These are phyloP conservation scores for Apamea monoglypha DNA, from an alignment of 2,888 invertebrate genomes.

Conservation along the genomic window DNA sequence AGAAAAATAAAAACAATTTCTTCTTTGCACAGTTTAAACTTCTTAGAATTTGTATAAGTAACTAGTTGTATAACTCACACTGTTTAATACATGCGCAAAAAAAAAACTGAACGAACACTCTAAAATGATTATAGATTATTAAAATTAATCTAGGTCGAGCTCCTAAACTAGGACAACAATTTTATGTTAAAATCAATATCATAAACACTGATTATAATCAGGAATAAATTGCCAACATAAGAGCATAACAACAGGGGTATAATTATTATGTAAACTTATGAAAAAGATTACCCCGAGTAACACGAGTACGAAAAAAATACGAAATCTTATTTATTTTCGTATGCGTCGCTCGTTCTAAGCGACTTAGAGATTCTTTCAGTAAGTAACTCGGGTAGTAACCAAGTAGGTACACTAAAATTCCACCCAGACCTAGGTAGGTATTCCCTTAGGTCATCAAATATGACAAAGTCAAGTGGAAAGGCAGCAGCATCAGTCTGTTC, in stretches of 20 bases:
- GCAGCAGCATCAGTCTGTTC: too few relatives aligned
- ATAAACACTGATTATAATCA: constrained; percentile 32
- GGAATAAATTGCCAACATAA: constrained; percentile 15
- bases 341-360: neutral
- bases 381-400: neutral
- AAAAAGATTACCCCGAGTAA: neutral
- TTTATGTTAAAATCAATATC: constrained; percentile 18
- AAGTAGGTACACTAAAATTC: neutral
- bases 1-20: neutral
- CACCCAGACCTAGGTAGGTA: neutral
- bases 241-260: neutral
- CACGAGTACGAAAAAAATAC: too few relatives aligned
- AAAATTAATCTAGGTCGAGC: constrained; percentile 43
- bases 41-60: neutral
- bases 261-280: constrained; percentile 7
- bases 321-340: neutral
- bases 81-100: neutral
- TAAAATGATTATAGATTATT: neutral
- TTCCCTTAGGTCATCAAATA: neutral
- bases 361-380: neutral
- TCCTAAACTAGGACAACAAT: constrained; percentile 46
- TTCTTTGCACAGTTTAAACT: neutral
- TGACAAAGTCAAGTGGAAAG: neutral
- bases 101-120: neutral
- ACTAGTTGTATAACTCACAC: neutral